Conservation (phyloP, 1,140 invertebrate species). For the Platyscapa corneri region DNA sequence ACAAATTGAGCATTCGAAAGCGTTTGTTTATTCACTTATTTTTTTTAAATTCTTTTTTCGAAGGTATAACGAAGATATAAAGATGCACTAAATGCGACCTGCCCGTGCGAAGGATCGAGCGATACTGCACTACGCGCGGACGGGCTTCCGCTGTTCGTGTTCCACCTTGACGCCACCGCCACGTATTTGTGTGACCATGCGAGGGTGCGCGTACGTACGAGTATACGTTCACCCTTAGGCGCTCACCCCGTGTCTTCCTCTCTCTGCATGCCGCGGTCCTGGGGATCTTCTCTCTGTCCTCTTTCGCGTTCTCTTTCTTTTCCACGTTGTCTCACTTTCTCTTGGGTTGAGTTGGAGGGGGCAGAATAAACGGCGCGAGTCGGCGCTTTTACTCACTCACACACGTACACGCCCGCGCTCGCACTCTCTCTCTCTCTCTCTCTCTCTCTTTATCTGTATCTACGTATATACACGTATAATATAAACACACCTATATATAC, state of each 20-base stretch:
- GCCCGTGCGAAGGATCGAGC: conserved; percentile 64
- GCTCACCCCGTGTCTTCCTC: conserved; percentile 51
- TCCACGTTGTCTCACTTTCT: conserved; percentile 11
- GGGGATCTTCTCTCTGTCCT: conserved; percentile 34
- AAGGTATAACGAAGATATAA: background rate
- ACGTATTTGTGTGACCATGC: conserved; percentile 8
- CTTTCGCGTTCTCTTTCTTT: conserved; percentile 34
- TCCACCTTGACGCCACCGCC: conserved; percentile 42
- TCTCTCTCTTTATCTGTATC: conserved; percentile 2
- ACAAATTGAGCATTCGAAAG: background rate
- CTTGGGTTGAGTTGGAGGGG: background rate
- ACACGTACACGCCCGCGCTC: no score
- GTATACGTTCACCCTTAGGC: conserved; percentile 53
- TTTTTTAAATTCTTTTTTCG: background rate
- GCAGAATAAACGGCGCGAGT: background rate
- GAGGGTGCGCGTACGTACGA: conserved; percentile 52
- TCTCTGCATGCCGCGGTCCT: conserved; percentile 36
- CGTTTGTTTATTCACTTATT: background rate
- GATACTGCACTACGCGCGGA: conserved; percentile 65
- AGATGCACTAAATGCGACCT: background rate
- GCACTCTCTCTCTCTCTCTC: conserved; percentile 10
- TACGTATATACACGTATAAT: no score
- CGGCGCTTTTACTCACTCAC: conserved; percentile 30
- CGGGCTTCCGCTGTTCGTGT: conserved; percentile 59
- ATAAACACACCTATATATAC: no score